Evolutionary conservation across 2,888 invertebrate genomes (phyloP).

Genomic region (Chymomyza fuscimana): DNA sequence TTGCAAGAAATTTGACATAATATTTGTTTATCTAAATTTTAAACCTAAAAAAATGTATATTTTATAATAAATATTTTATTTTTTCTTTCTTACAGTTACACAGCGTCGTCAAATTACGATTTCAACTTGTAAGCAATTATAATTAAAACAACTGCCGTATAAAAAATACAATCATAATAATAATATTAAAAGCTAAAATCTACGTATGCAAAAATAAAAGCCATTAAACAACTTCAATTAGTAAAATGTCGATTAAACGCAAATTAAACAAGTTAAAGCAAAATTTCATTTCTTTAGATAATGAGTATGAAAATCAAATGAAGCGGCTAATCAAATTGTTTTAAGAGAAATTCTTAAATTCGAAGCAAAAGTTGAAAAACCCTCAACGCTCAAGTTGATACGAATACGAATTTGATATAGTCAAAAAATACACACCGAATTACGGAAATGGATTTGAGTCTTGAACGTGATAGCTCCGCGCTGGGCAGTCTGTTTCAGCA

Average conservation of each 20-base stretch:
- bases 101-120: neutral
- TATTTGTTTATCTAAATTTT: no score
- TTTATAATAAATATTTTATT: neutral
- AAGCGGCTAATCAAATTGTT: slow-evolving; percentile 10
- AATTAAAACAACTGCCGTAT: neutral
- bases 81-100: neutral
- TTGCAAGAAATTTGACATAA: no score
- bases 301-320: slow-evolving; percentile 41
- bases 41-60: no score
- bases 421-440: slow-evolving; percentile 10
- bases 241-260: slow-evolving; percentile 71
- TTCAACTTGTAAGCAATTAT: neutral
- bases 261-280: slow-evolving; percentile 50
- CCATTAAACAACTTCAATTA: slow-evolving; percentile 1
- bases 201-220: slow-evolving; percentile 3
- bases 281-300: slow-evolving; percentile 46
- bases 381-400: slow-evolving; percentile 5
- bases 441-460: slow-evolving; percentile 78
- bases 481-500: slow-evolving; percentile 96
- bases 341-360: neutral
- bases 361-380: slow-evolving; percentile 22
- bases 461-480: slow-evolving; percentile 89
- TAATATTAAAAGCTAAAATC: slow-evolving; percentile 12
- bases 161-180: neutral
- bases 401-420: slow-evolving; percentile 40